phyloP scores from a whole-genome alignment of 2,888 invertebrate genomes.

The Philhelius pedissequus region DNA sequence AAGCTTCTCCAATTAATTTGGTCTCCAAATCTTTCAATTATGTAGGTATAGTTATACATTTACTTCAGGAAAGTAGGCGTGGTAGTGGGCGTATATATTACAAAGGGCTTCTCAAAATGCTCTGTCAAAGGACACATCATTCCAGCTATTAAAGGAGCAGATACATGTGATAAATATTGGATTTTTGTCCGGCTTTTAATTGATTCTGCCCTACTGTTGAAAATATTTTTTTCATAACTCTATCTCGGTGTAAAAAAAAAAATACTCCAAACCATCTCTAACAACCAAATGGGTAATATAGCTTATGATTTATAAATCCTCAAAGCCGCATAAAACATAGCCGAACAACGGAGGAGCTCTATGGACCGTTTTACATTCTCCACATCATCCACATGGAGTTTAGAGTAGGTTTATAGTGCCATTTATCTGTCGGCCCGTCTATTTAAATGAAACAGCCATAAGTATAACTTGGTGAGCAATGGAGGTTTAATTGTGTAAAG shows the following conservation, averaged over 20 bases:
- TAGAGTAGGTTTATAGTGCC: background rate
- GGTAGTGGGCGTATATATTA: too few relatives aligned
- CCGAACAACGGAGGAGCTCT: background rate
- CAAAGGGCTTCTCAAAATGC: too few relatives aligned
- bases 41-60: too few relatives aligned
- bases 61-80: too few relatives aligned
- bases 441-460: constrained; percentile 28
- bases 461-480: constrained; percentile 20
- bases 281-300: constrained; percentile 19
- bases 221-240: background rate
- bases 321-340: constrained; percentile 3
- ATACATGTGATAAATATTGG: too few relatives aligned
- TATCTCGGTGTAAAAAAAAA: background rate
- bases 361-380: constrained; percentile 16
- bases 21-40: too few relatives aligned
- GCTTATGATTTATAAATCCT: constrained; percentile 51
- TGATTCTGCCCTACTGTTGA: background rate
- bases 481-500: constrained; percentile 55
- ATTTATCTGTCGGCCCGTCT: constrained; percentile 35
- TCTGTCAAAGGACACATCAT: too few relatives aligned
- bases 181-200: background rate
- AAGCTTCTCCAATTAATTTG: too few relatives aligned
- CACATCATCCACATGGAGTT: background rate
- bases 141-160: too few relatives aligned
- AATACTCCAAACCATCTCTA: constrained; percentile 15